Base-by-base conservation (phyloP, 2,888 invertebrate genomes). In the Drosophila dives region DNA sequence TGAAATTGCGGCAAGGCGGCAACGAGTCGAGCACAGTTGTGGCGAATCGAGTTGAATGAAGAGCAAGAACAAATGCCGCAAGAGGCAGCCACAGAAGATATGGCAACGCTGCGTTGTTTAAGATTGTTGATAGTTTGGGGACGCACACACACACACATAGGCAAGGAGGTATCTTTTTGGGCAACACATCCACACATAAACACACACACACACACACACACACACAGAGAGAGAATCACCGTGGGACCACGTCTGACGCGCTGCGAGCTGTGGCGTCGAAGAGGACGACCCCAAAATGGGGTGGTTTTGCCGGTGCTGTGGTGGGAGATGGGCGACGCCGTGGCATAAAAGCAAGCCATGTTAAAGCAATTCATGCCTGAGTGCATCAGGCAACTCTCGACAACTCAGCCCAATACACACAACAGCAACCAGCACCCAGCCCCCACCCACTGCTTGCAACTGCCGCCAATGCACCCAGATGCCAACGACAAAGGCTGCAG, bases 311-410 rank as follows among this genome's bases (percentile, higher is more conserved):
- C 26, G 49, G 42, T 48, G 10, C 34, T 53, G 33, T 45, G 49
- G 12, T 3, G 26, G 36, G 36, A 26, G 12, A n/a, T 17, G 26
- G 8, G n/a, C 15, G 29, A 61, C 66, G 71, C 68, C 48, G 74
- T 72, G 76, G 62, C 80, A 88, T 77, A 85, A 87, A 80, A 78
- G 81, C 83, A 65, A 83, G 71, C 71, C 77, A 86, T 84, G 81
- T 80, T 84, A 82, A 86, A 84, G 75, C 87, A 82, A 75, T 84
- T 86, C 85, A 88, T 83, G 89, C 87, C 89, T 84, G 77, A 86
- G 71, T 90, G 90, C 85, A 78, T 79, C 80, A 68, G 65, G 50
- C 66, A 67, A 50, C 61, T 60, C 66, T 36, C 64, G 23, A 73
- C 54, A 60, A 58, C 64, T 34, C 33, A 23, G 23, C 45, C 23